Conservation (phyloP, 2,888 invertebrate genomes). For the Drosophila anomalata region DNA sequence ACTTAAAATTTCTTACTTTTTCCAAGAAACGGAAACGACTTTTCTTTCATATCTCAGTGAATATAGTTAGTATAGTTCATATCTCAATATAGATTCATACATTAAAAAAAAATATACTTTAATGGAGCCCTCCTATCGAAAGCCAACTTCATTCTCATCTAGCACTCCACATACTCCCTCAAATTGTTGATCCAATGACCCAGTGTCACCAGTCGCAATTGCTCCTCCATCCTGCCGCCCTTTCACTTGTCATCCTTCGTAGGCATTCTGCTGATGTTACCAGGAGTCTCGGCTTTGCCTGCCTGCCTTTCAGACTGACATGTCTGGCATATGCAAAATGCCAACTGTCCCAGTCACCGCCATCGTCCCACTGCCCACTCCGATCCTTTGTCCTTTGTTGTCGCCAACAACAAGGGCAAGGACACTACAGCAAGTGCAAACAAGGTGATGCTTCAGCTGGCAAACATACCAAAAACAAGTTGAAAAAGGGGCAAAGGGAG, state of each 20-base stretch:
- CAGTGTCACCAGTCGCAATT: conserved; percentile 25
- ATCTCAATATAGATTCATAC: no score
- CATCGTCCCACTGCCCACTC: conserved; percentile 19
- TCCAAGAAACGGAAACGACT: no score
- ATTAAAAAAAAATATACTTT: background rate
- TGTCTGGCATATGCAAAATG: conserved; percentile 68
- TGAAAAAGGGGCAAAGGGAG: conserved; percentile 12
- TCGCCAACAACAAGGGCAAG: conserved; percentile 63
- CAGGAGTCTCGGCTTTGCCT: conserved; percentile 15
- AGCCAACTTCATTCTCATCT: background rate
- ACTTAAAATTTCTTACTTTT: no score
- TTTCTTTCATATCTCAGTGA: no score
- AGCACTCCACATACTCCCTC: background rate
- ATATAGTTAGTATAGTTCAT: no score
- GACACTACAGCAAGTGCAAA: conserved; percentile 60
- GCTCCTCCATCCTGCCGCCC: conserved; percentile 8
- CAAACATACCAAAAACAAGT: conserved; percentile 40
- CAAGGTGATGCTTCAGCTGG: conserved; percentile 54
- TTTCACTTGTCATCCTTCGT: conserved; percentile 21
- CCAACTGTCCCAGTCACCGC: conserved; percentile 41
- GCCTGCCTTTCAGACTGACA: conserved; percentile 41
- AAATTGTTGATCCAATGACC: conserved; percentile 39
- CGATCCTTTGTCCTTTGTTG: conserved; percentile 14
- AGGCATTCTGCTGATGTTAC: conserved; percentile 40
- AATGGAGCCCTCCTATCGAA: background rate